Evolutionary conservation across 2,797 vertebrate species (phyloP), one percentile per base, ranked within the genome.

Genomic region (Staurois parvus): DNA sequence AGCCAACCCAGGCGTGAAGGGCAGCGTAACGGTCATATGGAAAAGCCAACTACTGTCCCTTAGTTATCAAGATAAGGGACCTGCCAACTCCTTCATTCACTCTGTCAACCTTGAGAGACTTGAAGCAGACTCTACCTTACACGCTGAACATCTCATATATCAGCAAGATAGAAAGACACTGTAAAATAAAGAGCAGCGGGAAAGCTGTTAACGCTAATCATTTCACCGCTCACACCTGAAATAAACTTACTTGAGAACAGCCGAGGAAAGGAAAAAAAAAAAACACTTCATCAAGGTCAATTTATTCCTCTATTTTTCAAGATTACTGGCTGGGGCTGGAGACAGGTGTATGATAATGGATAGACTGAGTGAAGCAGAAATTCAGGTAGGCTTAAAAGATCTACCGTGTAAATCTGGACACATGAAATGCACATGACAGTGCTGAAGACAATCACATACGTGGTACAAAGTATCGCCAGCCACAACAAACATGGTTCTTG

Each of bases 81-180:
- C 97, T 99, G 97, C 98, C 98, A 99, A 97, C 97, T 98, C 97
- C 96, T 97, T 99, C 97, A 96, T 97, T 98, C 98, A 98, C 95
- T 96, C 96, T 97, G 96, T 97, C 97, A 99, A 97, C 98, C 98
- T 99, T 99, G 98, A 99, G 97, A 96, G 96, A 96, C 93, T 94
- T 95, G 94, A 95, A 96, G 97, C 97, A 95, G 96, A 98, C 98
- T 98, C 96, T 84, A 97, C 96, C 97, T 99, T 97, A 86, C 95
- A 96, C 96, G 96, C 96, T 96, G 97, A 97, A 97, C 95, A 99
- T 96, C 95, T 97, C 98, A 98, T 99, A 99, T 95, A 99, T 99
- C 97, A 99, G 96, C 95, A 98, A 99, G 98, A 99, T 99, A 96
- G 97, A 99, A 95, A 99, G 97, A 95, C 97, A 97, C 97, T 98